These are phyloP conservation scores for Pagrus major DNA, from an alignment of 2,113 vertebrate species.

Conservation along the genomic window DNA sequence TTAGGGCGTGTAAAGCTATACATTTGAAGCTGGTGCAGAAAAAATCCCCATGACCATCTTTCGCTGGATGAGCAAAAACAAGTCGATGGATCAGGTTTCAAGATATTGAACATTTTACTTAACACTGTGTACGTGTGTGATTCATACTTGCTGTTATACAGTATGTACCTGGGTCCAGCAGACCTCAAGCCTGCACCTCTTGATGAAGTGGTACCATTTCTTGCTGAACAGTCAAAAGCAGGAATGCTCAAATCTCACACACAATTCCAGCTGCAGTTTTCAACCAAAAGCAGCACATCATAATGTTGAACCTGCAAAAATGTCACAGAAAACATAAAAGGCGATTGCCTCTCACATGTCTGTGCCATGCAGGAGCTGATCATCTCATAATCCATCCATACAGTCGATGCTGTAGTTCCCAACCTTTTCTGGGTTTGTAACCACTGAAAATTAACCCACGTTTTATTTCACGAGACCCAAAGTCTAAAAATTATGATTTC, in stretches of 20 bases:
- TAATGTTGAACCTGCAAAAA: background rate
- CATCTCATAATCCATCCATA: background rate
- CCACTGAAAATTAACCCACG: background rate
- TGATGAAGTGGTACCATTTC: background rate
- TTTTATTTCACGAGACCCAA: background rate
- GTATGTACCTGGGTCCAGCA: too few relatives aligned
- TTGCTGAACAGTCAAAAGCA: background rate
- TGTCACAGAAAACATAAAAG: background rate
- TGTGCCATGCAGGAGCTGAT: background rate
- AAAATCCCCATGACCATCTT: background rate
- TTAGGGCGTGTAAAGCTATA: background rate
- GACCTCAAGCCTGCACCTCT: too few relatives aligned
- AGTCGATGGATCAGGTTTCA: background rate
- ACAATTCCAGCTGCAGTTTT: background rate
- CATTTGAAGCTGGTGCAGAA: slow-evolving; percentile 18
- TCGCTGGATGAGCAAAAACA: slow-evolving; percentile 2
- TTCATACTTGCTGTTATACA: background rate
- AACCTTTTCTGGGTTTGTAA: background rate
- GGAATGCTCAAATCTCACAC: too few relatives aligned
- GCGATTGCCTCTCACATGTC: background rate
- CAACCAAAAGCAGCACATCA: background rate
- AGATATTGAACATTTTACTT: background rate
- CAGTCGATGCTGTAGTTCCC: background rate
- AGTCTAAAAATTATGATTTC: background rate
- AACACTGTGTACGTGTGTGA: background rate